These are phyloP conservation scores for Drosophila kuntzei DNA, from an alignment of 2,888 invertebrate species.

Conservation along the genomic window DNA sequence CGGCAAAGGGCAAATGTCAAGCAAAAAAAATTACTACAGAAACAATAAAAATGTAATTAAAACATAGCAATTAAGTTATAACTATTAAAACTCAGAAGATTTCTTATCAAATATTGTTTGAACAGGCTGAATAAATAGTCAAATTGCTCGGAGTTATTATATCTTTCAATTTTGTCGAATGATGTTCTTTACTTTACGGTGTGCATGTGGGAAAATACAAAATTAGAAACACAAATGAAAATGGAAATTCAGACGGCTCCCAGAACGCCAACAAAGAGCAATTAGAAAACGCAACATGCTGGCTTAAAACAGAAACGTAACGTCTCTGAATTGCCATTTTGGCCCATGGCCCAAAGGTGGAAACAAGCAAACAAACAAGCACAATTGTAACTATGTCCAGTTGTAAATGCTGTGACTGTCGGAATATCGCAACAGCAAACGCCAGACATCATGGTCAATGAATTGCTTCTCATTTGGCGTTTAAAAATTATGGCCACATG, in stretches of 20 bases:
- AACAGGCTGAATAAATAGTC: not conserved
- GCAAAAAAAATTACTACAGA: no score
- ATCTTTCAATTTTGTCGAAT: conserved; percentile 8
- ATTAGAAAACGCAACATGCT: conserved; percentile 58
- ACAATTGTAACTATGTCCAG: conserved; percentile 31
- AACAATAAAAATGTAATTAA: conserved; percentile 1
- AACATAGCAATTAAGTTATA: not conserved
- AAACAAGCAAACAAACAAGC: conserved; percentile 14
- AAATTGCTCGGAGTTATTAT: not conserved
- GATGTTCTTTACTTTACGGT: conserved; percentile 4
- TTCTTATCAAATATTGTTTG: not conserved
- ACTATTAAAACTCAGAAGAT: not conserved
- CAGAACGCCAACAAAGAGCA: conserved; percentile 60
- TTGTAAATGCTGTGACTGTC: conserved; percentile 46
- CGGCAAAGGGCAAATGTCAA: no score
- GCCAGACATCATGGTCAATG: conserved; percentile 79
- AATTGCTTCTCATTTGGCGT: conserved; percentile 81
- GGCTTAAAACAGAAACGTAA: conserved; percentile 43
- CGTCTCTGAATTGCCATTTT: conserved; percentile 60
- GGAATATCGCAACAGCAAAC: conserved; percentile 62
- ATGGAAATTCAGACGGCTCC: conserved; percentile 38
- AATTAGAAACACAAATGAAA: conserved; percentile 23
- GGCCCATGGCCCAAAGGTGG: conserved; percentile 57
- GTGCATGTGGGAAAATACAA: conserved; percentile 25
- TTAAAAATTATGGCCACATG: conserved; percentile 81